Conservation (phyloP, 2,888 invertebrate species). For the Ashinkailepas kermadecensis region DNA sequence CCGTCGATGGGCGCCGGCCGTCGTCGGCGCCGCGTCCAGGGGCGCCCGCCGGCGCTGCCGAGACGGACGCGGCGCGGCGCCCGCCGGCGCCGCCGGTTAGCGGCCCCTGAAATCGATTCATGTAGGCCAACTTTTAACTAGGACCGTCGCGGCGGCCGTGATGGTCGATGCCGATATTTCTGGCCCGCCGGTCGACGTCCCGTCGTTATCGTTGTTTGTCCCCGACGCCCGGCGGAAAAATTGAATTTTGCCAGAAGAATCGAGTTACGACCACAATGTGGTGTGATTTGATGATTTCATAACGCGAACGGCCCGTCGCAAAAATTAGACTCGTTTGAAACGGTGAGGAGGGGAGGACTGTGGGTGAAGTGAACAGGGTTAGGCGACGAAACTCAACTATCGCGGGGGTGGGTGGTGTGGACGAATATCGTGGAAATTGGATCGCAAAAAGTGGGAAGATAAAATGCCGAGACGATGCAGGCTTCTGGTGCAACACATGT, state of each 20-base stretch:
- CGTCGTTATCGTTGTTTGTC: conserved; percentile 20
- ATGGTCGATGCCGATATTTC: not conserved
- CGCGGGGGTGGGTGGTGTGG: not conserved
- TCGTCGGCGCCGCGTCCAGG: not conserved
- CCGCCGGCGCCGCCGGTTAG: not conserved
- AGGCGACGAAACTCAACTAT: not conserved
- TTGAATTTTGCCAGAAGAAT: conserved; percentile 20
- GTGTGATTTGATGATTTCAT: conserved; percentile 23
- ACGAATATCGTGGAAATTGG: too few species aligned
- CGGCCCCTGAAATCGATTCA: conserved; percentile 1
- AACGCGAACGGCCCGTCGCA: not conserved
- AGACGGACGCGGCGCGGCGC: too few species aligned
- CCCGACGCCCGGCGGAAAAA: not conserved
- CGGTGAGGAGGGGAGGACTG: not conserved
- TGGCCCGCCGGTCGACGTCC: not conserved
- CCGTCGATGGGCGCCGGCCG: not conserved
- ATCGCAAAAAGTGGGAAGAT: too few species aligned
- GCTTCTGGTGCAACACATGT: too few species aligned
- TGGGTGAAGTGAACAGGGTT: not conserved
- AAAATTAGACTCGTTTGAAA: conserved; percentile 20
- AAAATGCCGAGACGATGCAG: not conserved
- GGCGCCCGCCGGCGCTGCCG: not conserved
- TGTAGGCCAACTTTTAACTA: conserved; percentile 18
- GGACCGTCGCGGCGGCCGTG: not conserved
- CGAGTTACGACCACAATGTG: conserved; percentile 19